Conservation (phyloP, 2,888 invertebrate species). For the Tethea ocularis region DNA sequence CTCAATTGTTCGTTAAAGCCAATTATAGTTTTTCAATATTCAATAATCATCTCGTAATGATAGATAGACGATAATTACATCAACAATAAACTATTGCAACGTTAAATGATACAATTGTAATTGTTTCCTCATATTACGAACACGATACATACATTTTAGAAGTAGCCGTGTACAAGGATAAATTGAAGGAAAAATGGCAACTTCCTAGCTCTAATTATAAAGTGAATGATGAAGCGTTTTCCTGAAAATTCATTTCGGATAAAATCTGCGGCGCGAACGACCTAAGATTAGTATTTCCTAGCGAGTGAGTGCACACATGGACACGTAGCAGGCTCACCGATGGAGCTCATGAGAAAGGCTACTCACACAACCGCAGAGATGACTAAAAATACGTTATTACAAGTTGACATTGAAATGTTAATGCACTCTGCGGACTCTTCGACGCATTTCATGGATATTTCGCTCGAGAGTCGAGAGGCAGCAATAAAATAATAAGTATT, state of each 20-base stretch:
- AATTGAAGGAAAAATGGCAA: slow-evolving; percentile 25
- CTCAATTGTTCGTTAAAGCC: slow-evolving; percentile 39
- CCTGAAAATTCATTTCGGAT: slow-evolving; percentile 38
- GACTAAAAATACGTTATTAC: slow-evolving; percentile 80
- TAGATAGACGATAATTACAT: slow-evolving; percentile 57
- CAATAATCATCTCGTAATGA: slow-evolving; percentile 45
- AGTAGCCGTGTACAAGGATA: slow-evolving; percentile 25
- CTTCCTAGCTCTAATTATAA: slow-evolving; percentile 36
- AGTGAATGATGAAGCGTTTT: slow-evolving; percentile 37
- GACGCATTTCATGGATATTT: slow-evolving; percentile 72
- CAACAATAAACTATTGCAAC: slow-evolving; percentile 56
- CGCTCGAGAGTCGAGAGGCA: slow-evolving; percentile 36
- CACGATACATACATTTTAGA: slow-evolving; percentile 20
- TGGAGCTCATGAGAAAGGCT: slow-evolving; percentile 57
- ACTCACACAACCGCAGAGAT: slow-evolving; percentile 63
- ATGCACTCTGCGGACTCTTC: slow-evolving; percentile 71
- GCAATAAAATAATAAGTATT: slow-evolving; percentile 42
- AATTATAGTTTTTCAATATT: slow-evolving; percentile 27
- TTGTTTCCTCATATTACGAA: slow-evolving; percentile 59
- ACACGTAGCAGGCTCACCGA: slow-evolving; percentile 41
- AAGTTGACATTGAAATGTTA: slow-evolving; percentile 83
- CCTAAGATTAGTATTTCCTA: slow-evolving; percentile 70
- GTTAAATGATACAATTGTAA: slow-evolving; percentile 61
- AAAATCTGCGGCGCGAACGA: slow-evolving; percentile 55
- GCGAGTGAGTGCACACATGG: slow-evolving; percentile 47